Evolutionary conservation across 2,888 invertebrate species (phyloP).

Genomic region (Epinotia brunnichana): DNA sequence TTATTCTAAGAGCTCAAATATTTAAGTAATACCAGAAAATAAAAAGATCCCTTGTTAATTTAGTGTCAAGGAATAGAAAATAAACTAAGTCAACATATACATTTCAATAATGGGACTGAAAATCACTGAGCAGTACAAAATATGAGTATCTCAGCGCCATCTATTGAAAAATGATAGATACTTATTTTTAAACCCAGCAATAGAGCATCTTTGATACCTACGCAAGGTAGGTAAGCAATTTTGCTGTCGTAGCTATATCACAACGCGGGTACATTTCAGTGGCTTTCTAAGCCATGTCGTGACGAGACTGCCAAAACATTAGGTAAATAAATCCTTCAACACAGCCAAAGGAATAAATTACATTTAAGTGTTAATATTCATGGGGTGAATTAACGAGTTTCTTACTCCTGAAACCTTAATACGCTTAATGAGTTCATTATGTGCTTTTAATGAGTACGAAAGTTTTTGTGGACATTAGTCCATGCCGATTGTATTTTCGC

Average conservation of each 20-base stretch:
- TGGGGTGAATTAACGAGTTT: slow-evolving; percentile 39
- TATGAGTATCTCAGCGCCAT: background rate
- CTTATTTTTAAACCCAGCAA: too few species aligned
- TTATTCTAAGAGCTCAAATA: too few species aligned
- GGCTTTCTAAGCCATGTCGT: slow-evolving; percentile 22
- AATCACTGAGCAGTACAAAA: background rate
- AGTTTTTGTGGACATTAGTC: slow-evolving; percentile 9
- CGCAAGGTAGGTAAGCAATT: too few species aligned
- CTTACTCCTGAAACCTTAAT: slow-evolving; percentile 32
- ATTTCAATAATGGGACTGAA: background rate
- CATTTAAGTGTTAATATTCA: slow-evolving; percentile 37
- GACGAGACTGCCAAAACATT: slow-evolving; percentile 32
- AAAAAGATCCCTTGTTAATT: too few species aligned
- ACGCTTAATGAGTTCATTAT: slow-evolving; percentile 37
- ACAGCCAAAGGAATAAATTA: slow-evolving; percentile 33
- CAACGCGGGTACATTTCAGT: background rate
- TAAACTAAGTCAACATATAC: too few species aligned
- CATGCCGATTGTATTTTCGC: slow-evolving; percentile 1
- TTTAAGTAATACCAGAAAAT: too few species aligned
- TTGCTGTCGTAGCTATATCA: background rate
- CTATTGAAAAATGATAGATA: too few species aligned
- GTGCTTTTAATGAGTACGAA: slow-evolving; percentile 27
- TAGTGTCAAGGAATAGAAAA: too few species aligned
- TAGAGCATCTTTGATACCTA: too few species aligned
- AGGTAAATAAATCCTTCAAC: slow-evolving; percentile 36